A percentile compares a stretch with the other conserved stretches of the same genome.
Evolutionary conservation across 2,113 vertebrate genomes (phyloP).

Genomic region (Gadus chalcogrammus): DNA sequence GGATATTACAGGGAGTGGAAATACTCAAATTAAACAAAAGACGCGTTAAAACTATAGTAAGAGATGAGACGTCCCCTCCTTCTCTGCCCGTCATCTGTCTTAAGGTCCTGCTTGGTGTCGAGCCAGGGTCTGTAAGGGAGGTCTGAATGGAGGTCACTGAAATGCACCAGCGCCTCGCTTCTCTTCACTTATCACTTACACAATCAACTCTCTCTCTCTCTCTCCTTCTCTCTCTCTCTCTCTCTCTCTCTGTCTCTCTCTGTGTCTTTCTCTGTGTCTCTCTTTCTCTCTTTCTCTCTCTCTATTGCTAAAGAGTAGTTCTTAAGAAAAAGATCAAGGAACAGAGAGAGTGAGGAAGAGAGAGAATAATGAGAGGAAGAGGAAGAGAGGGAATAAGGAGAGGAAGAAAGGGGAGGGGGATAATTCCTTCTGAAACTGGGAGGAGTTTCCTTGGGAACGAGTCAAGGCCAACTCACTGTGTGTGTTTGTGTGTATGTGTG

Average conservation of each 20-base stretch:
- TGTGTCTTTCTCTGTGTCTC: background rate
- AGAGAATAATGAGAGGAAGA: background rate
- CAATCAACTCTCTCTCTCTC: too few species aligned
- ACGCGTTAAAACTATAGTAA: background rate
- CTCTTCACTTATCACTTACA: too few species aligned
- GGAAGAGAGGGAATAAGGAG: background rate
- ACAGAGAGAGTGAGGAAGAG: background rate
- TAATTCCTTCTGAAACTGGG: constrained; percentile 27
- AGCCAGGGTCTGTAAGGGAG: too few species aligned
- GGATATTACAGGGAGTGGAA: background rate
- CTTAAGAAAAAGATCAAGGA: too few species aligned
- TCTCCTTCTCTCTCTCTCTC: too few species aligned
- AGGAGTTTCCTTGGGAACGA: constrained; percentile 51
- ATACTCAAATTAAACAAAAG: constrained; percentile 3
- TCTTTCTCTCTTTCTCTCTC: background rate
- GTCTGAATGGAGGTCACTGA: too few species aligned
- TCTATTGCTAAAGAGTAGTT: too few species aligned
- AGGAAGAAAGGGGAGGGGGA: too few species aligned
- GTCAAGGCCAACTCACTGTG: background rate
- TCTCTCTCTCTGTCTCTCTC: too few species aligned
- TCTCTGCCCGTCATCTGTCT: background rate
- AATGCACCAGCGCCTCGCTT: too few species aligned
- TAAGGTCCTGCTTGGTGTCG: too few species aligned
- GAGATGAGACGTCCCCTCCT: background rate
- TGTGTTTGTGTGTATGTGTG: too few species aligned